Evolutionary conservation across 2,888 invertebrate genomes (phyloP).

Genomic region (Ophioninae sp.): DNA sequence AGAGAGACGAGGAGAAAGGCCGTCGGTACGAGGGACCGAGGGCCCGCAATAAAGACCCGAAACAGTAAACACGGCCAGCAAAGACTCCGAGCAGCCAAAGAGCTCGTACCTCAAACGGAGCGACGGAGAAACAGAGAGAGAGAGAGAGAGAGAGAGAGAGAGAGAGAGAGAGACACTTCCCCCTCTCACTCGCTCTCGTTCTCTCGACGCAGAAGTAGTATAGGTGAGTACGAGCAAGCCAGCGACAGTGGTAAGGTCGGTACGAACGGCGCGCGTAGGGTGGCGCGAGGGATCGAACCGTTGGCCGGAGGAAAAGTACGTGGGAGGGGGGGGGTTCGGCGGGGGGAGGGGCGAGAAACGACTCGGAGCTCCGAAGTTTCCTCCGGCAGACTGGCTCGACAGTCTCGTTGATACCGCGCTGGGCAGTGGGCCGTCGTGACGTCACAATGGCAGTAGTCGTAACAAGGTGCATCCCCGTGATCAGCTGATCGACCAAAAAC

Average conservation of each 20-base stretch:
- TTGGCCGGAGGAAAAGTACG: conserved; percentile 43
- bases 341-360: conserved; percentile 32
- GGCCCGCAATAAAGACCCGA: no score
- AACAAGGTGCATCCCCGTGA: conserved; percentile 71
- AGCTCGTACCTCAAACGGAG: neutral
- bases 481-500: conserved; percentile 73
- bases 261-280: conserved; percentile 54
- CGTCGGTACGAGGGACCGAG: no score
- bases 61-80: no score
- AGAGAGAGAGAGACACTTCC: neutral
- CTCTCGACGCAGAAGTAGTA: conserved; percentile 4
- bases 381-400: conserved; percentile 62
- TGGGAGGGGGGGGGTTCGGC: no score
- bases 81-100: no score
- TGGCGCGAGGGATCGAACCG: conserved; percentile 48
- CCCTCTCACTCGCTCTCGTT: no score
- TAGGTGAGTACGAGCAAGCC: conserved; percentile 43
- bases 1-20: no score
- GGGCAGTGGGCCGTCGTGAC: conserved; percentile 71
- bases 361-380: conserved; percentile 64
- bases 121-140: neutral
- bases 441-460: conserved; percentile 75
- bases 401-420: conserved; percentile 71
- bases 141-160: neutral
- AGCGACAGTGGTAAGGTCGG: conserved; percentile 51